phyloP scores from a whole-genome alignment of 1,140 invertebrate genomes.

The Diabrotica virgifera region DNA sequence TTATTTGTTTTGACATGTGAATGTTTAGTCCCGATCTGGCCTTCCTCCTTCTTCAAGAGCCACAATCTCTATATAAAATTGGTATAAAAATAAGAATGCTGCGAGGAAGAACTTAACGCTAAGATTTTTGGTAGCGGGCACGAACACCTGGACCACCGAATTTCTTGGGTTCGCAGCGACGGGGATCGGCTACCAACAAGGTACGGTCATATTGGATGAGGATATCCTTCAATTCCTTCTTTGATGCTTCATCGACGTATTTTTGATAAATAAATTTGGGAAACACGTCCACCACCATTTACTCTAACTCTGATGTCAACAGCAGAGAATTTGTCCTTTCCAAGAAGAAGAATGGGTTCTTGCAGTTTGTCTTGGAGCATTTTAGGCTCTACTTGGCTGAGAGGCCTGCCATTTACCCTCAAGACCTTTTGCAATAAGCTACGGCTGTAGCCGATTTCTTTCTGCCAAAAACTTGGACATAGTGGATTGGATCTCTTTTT shows the following conservation, averaged over 20 bases:
- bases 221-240: slow-evolving; percentile 99
- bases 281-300: slow-evolving; percentile 96
- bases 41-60: too few relatives aligned
- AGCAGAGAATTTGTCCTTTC: slow-evolving; percentile 93
- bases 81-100: too few relatives aligned
- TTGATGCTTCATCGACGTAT: slow-evolving; percentile 99
- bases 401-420: slow-evolving; percentile 93
- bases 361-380: slow-evolving; percentile 95
- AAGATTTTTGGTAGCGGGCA: too few relatives aligned
- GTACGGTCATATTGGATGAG: slow-evolving; percentile 97
- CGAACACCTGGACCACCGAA: slow-evolving; percentile 99
- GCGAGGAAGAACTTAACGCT: too few relatives aligned
- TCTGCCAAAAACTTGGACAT: slow-evolving; percentile 95
- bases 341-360: slow-evolving; percentile 94
- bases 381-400: slow-evolving; percentile 92
- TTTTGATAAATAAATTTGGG: slow-evolving; percentile 99
- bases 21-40: too few relatives aligned
- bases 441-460: slow-evolving; percentile 99
- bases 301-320: slow-evolving; percentile 97
- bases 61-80: too few relatives aligned
- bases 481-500: slow-evolving; percentile 79
- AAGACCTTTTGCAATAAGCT: slow-evolving; percentile 96
- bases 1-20: too few relatives aligned
- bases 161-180: slow-evolving; percentile 99
- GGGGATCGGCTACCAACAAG: slow-evolving; percentile 95